A percentile compares a stretch with the other conserved stretches of the same genome.
Evolutionary conservation across 2,888 invertebrate species (phyloP).

Genomic region (Habroteleia sp.): DNA sequence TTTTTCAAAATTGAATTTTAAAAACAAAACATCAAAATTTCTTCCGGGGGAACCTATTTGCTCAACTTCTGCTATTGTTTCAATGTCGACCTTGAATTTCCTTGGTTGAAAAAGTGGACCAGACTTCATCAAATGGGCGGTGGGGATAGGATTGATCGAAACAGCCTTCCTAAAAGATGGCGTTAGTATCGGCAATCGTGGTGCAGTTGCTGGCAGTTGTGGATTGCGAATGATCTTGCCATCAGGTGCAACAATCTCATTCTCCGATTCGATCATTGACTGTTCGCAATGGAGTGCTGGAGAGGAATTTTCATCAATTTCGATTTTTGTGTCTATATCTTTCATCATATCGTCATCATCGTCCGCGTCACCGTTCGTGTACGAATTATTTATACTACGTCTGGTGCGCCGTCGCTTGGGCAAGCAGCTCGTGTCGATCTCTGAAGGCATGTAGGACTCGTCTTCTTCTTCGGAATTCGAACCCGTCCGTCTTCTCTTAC

Average conservation of each 20-base stretch:
- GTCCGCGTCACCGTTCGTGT: constrained; percentile 62
- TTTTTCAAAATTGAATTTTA: too few relatives aligned
- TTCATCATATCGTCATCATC: constrained; percentile 61
- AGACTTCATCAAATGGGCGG: constrained; percentile 68
- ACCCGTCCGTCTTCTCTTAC: constrained; percentile 70
- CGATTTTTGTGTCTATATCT: constrained; percentile 36
- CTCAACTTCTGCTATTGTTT: too few relatives aligned
- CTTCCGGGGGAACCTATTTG: too few relatives aligned
- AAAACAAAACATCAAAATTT: too few relatives aligned
- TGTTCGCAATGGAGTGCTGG: constrained; percentile 72
- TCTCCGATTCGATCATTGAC: constrained; percentile 73
- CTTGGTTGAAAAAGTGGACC: constrained; percentile 38
- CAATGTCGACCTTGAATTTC: constrained; percentile 44
- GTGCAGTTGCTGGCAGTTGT: neutral
- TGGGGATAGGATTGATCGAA: constrained; percentile 69
- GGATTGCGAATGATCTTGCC: constrained; percentile 36
- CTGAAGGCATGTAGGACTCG: constrained; percentile 65
- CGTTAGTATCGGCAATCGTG: constrained; percentile 3
- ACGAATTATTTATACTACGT: constrained; percentile 40
- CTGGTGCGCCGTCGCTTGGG: constrained; percentile 65
- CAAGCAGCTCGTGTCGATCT: constrained; percentile 38
- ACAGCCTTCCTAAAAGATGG: constrained; percentile 52
- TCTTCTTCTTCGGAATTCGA: constrained; percentile 75
- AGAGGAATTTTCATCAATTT: constrained; percentile 51
- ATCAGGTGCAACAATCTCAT: constrained; percentile 63